These are phyloP conservation scores for Deroplatys truncata DNA, from an alignment of 2,888 invertebrate genomes.

Conservation along the genomic window DNA sequence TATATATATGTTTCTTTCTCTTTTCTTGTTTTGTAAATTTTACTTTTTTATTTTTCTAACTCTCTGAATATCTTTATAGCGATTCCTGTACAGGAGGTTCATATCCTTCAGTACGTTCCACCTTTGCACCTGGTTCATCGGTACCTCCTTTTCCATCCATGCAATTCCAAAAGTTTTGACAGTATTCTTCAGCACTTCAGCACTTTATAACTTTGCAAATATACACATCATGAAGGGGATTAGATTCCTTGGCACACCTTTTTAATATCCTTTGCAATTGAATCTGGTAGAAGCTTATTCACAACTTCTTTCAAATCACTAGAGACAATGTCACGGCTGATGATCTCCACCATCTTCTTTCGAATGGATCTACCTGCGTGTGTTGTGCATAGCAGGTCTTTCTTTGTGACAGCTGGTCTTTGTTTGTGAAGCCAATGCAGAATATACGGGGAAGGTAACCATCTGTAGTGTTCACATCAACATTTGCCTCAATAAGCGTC, in stretches of 20 bases:
- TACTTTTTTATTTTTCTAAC: no score
- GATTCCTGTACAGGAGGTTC: no score
- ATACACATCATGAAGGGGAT: constrained; percentile 96
- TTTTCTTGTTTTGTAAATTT: no score
- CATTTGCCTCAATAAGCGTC: constrained; percentile 94
- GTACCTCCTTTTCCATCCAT: no score
- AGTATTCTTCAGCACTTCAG: no score
- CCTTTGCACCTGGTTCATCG: no score
- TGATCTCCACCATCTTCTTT: constrained; percentile 97
- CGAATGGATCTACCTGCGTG: constrained; percentile 93
- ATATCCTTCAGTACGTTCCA: no score
- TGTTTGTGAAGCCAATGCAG: constrained; percentile 98
- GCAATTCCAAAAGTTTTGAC: no score
- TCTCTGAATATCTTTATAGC: no score
- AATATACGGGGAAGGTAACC: constrained; percentile 94
- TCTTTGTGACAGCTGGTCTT: constrained; percentile 87
- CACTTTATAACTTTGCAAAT: constrained; percentile 98
- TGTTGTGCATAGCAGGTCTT: constrained; percentile 99
- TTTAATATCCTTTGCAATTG: constrained; percentile 98
- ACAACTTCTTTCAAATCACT: constrained; percentile 95
- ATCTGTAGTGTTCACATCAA: constrained; percentile 97
- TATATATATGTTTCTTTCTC: no score
- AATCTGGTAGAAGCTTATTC: constrained; percentile 94
- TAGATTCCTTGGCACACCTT: constrained; percentile 95
- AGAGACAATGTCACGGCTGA: constrained; percentile 83